Evolutionary conservation across 2,797 vertebrate genomes (phyloP).

Genomic region (Halcyon badia): DNA sequence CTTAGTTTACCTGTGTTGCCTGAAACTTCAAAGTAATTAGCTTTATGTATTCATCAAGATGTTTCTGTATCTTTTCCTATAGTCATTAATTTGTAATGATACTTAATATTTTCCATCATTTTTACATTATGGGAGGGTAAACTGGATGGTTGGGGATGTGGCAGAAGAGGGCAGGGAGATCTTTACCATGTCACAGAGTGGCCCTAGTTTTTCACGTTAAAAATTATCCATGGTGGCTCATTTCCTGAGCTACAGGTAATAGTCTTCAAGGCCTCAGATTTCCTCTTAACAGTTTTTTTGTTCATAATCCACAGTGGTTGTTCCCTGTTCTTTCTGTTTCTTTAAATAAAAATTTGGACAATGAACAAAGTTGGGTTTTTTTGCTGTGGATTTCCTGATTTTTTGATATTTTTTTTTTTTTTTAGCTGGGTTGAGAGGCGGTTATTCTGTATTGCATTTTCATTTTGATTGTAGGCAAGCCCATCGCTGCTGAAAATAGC

Average conservation of each 20-base stretch:
- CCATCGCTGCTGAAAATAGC: conserved; percentile 89
- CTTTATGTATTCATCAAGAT: background rate
- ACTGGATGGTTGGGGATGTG: background rate
- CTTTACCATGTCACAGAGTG: conserved; percentile 26
- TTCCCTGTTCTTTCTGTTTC: conserved; percentile 46
- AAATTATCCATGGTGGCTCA: background rate
- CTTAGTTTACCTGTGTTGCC: background rate
- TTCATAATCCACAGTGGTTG: background rate
- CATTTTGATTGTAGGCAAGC: conserved; percentile 82
- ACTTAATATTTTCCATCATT: conserved; percentile 49
- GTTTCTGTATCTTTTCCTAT: background rate
- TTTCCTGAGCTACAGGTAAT: background rate
- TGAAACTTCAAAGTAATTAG: background rate
- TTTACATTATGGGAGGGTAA: background rate
- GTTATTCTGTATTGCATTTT: conserved; percentile 56
- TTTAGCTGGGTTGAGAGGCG: background rate
- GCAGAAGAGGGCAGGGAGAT: background rate
- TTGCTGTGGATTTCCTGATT: conserved; percentile 75
- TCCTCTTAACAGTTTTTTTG: background rate
- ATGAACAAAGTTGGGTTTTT: conserved; percentile 37
- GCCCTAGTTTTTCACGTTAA: conserved; percentile 1
- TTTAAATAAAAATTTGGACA: conserved; percentile 73
- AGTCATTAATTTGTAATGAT: conserved; percentile 61
- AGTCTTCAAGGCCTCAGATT: conserved; percentile 7
- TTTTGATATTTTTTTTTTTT: background rate